Conservation (phyloP, 2,797 vertebrate genomes). For the Epinephelus coioides region DNA sequence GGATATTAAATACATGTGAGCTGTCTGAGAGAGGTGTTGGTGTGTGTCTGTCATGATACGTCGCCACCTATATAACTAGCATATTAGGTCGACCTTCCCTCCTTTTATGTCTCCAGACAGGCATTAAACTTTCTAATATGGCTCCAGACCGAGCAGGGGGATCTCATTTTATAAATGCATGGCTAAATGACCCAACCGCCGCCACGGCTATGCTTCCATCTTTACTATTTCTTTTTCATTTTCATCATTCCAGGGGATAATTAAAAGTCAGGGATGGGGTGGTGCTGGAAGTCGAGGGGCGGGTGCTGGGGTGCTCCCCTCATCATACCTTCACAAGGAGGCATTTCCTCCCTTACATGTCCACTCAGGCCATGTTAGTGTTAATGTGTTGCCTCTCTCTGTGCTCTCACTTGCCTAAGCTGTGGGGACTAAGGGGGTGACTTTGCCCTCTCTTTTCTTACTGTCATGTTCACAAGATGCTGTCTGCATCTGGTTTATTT, state of each 20-base stretch:
- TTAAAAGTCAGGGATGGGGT: slow-evolving; percentile 41
- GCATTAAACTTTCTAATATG: slow-evolving; percentile 71
- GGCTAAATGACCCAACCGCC: slow-evolving; percentile 62
- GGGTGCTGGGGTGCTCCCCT: background rate
- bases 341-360: slow-evolving; percentile 2
- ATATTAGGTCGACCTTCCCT: slow-evolving; percentile 60
- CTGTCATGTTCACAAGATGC: slow-evolving; percentile 1
- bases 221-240: slow-evolving; percentile 68
- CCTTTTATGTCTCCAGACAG: slow-evolving; percentile 64
- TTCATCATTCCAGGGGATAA: slow-evolving; percentile 65
- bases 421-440: background rate
- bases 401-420: background rate
- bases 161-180: slow-evolving; percentile 68
- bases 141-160: slow-evolving; percentile 29
- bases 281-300: background rate
- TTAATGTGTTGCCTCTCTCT: background rate
- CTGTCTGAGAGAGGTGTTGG: background rate
- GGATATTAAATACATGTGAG: background rate
- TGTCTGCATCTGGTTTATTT: background rate
- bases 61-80: slow-evolving; percentile 33
- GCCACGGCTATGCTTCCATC: slow-evolving; percentile 52
- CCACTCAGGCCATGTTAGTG: slow-evolving; percentile 13
- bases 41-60: slow-evolving; percentile 29
- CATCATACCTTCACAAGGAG: slow-evolving; percentile 22
- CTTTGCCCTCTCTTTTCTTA: background rate